Conservation (phyloP, 2,888 invertebrate species). For the Allolobophora icterica region DNA sequence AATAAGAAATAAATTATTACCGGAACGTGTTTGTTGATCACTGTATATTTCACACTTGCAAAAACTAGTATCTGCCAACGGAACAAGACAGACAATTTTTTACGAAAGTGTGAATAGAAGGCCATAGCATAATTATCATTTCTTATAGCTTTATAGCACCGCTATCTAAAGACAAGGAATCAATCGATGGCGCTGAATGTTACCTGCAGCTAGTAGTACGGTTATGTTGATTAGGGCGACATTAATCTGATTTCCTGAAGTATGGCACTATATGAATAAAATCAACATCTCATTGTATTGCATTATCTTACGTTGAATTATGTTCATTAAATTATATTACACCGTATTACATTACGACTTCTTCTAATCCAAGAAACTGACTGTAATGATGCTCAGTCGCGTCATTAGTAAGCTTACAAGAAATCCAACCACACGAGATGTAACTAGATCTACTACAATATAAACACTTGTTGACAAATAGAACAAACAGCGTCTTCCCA, state of each 20-base stretch:
- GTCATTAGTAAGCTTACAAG: background rate
- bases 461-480: background rate
- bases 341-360: too few relatives aligned
- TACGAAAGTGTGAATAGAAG: too few relatives aligned
- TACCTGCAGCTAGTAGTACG: too few relatives aligned
- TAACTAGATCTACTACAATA: background rate
- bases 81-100: background rate
- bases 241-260: too few relatives aligned
- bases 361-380: background rate
- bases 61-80: background rate
- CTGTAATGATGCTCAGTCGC: background rate
- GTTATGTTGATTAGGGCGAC: background rate
- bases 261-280: too few relatives aligned
- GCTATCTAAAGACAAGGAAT: background rate
- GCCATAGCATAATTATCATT: background rate
- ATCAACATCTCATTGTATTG: too few relatives aligned
- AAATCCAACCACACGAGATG: background rate
- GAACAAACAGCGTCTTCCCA: too few relatives aligned
- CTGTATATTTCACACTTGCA: background rate
- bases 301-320: too few relatives aligned
- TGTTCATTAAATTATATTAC: too few relatives aligned
- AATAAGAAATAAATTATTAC: background rate
- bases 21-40: background rate
- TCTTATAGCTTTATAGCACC: background rate
- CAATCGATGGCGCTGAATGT: too few relatives aligned